These are phyloP conservation scores for Aramus guarauna DNA, from an alignment of 2,113 vertebrate species.

Conservation along the genomic window DNA sequence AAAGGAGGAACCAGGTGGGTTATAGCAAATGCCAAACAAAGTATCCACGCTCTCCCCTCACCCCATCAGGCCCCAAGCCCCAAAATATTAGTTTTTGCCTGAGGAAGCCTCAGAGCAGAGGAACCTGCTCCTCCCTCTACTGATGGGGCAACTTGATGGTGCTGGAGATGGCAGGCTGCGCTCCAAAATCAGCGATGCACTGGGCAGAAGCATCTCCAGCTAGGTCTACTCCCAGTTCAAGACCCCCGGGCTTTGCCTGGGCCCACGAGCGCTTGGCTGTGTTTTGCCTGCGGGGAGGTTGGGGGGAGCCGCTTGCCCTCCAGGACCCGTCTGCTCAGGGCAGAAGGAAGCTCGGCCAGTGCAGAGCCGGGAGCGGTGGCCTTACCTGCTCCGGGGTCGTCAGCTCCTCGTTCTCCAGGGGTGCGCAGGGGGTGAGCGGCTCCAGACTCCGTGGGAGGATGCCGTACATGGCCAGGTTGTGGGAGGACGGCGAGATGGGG, in stretches of 20 bases:
- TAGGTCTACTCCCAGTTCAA: neutral
- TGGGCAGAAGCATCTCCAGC: neutral
- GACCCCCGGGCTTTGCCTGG: neutral
- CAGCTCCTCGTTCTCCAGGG: slow-evolving; percentile 45
- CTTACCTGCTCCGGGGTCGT: slow-evolving; percentile 73
- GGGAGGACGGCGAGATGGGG: slow-evolving; percentile 76
- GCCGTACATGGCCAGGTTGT: slow-evolving; percentile 74
- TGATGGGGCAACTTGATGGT: neutral
- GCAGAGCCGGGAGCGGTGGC: neutral
- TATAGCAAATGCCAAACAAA: neutral
- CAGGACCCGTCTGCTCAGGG: accelerated
- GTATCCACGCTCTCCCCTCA: neutral
- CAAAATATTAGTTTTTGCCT: neutral
- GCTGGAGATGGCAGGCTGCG: neutral
- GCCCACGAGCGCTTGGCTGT: accelerated
- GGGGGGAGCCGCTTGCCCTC: neutral
- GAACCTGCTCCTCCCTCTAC: neutral
- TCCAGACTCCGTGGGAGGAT: slow-evolving; percentile 62
- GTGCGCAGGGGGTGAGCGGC: slow-evolving; percentile 20
- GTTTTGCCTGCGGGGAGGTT: neutral
- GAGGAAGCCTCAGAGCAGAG: neutral
- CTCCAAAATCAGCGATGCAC: neutral
- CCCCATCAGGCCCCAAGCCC: neutral
- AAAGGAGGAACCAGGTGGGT: neutral
- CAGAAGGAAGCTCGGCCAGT: accelerated